Evolutionary conservation across 2,797 vertebrate species (phyloP), one percentile per base, ranked within the genome.

Genomic region (Eulemur albifrons): DNA sequence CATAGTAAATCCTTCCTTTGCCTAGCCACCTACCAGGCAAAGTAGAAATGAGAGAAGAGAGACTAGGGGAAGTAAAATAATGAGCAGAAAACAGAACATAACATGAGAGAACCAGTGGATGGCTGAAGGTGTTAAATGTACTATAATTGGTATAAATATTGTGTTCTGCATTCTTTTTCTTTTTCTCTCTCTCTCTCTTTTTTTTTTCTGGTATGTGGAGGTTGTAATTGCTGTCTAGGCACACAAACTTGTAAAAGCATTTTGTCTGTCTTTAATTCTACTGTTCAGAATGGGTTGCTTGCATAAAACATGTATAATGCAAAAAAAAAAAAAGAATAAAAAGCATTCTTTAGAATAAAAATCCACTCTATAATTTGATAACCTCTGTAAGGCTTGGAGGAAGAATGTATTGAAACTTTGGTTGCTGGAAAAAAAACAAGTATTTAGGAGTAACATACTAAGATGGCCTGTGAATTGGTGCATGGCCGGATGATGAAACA

Each of bases 141-240:
- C 96, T 98, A 63, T 89, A 83, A 83, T 88, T n/a, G 95, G 96
- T 97, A 97, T 77, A 97, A 98, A 98, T 97, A 98, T 96, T 98
- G 97, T 98, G 97, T 97, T 98, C 94, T 97, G 90, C 98, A 88
- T 91, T 57, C 7, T 23, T 57, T 57, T 57, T 57, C 54, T 57
- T 57, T 57, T 89, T 52, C 14, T 40, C 40, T 40, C 40, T 40
- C 38, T 40, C 40, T 40, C 5, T 40, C 5, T 40, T 40, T 40
- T 40, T 40, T 52, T 54, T 63, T 88, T 88, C 94, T 67, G 54
- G 25, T 57, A 69, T 98, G 96, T 96, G 86, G 94, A 98, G 91
- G 92, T 97, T 98, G 91, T 97, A 96, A 96, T 97, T 96, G 38
- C 84, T 72, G 63, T 94, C 92, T 92, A 96, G 97, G 88, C 93